Base-by-base conservation (phyloP, 1,140 invertebrate genomes). In the Hypsibius dujardini region DNA sequence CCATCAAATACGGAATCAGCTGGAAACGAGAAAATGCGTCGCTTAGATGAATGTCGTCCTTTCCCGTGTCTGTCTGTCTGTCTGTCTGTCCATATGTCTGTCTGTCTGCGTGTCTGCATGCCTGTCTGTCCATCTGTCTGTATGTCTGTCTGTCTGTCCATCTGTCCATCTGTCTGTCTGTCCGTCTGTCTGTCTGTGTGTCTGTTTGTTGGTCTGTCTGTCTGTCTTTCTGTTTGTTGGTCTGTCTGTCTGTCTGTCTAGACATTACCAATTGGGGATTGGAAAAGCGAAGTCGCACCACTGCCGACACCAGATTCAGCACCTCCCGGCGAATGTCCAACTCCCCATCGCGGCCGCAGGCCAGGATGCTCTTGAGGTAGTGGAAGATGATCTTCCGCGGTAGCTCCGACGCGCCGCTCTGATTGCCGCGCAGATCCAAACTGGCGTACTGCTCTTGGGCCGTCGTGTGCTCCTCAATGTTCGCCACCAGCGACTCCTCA, bases 1-100 rank as follows among this genome's bases (percentile, higher is more conserved):
- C 92, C 75, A 99, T 94, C 69, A 99, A 82, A 80, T 96, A 97
- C 47, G 96, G 95, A 72, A 99, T 92, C 80, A 96, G 94, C 84
- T 90, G 82, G 46, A 84, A 79, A 0, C 94, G 46, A 75, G 67
- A 76, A 75, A 73, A 60, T 56, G 45, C 73, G 72, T 3, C 40
- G 70, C n/a, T n/a, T n/a, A n/a, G n/a, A n/a, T n/a, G n/a, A n/a
- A n/a, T n/a, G n/a, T n/a, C n/a, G n/a, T n/a, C n/a, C n/a, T n/a
- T n/a, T n/a, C n/a, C n/a, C n/a, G n/a, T n/a, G n/a, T n/a, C n/a
- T n/a, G n/a, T n/a, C n/a, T n/a, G n/a, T n/a, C n/a, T n/a, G n/a
- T n/a, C n/a, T n/a, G n/a, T n/a, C n/a, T n/a, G n/a, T n/a, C n/a
- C n/a, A n/a, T n/a, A n/a, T n/a, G n/a, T n/a, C n/a, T n/a, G n/a